These are phyloP conservation scores for Montipora efflorescens DNA, from an alignment of 64 coral and sea anemone species.

Conservation along the genomic window DNA sequence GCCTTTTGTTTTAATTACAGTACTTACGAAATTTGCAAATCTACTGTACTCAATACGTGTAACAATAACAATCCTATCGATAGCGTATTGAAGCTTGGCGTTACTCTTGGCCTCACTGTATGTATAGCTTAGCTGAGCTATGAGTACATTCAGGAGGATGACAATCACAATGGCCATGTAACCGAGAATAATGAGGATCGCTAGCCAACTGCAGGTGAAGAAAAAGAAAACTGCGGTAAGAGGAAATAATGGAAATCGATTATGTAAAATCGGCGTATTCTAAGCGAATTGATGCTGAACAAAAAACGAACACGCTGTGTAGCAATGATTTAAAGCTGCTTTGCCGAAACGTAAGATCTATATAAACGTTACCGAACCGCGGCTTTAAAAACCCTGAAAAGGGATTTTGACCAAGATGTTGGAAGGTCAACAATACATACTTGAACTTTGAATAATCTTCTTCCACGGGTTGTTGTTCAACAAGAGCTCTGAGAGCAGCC, in stretches of 20 bases:
- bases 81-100: slow-evolving; percentile 87
- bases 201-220: slow-evolving; percentile 67
- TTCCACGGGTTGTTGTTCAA: slow-evolving; percentile 82
- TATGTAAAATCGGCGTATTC: too few relatives aligned
- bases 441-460: slow-evolving; percentile 95
- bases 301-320: too few relatives aligned
- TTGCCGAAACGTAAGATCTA: too few relatives aligned
- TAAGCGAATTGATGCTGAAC: too few relatives aligned
- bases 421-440: slow-evolving; percentile 46
- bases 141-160: slow-evolving; percentile 91
- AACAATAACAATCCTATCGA: slow-evolving; percentile 88
- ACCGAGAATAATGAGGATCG: slow-evolving; percentile 74
- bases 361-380: too few relatives aligned
- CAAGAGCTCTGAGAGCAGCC: slow-evolving; percentile 74
- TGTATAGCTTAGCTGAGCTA: slow-evolving; percentile 95
- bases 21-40: too few relatives aligned
- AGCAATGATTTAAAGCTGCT: too few relatives aligned
- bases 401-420: too few relatives aligned
- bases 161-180: slow-evolving; percentile 99
- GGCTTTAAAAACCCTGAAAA: too few relatives aligned
- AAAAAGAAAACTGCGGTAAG: background rate
- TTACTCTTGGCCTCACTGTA: slow-evolving; percentile 91
- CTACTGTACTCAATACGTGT: slow-evolving; percentile 86
- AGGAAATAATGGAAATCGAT: too few relatives aligned
- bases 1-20: too few relatives aligned